Evolutionary conservation across 2,888 invertebrate genomes (phyloP), one percentile per base, ranked within the genome.

Genomic region (Galeopsomyia nigrocyanea): DNA sequence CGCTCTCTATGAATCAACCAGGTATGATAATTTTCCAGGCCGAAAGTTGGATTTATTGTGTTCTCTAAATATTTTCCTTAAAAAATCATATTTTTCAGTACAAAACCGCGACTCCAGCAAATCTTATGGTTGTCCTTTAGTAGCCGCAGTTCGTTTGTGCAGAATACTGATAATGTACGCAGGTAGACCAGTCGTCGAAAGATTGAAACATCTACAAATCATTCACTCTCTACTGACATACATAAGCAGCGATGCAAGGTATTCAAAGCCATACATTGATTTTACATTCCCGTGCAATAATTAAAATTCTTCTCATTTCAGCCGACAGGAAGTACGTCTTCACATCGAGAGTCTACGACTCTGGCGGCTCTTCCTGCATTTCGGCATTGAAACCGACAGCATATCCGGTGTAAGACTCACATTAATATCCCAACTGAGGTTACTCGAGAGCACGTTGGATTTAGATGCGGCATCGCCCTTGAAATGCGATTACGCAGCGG

Each of bases 91-190:
- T 61, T 68, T 72, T 79, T 69, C 72, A 76, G 79, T 65, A 60
- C 21, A 82, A 14, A 88, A 88, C 80, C 82, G 84, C 3, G 71
- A 75, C 75, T 87, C 88, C 50, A 81, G 82, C 74, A 88, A 83
- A 81, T 88, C 87, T 65, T 92, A 94, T 83, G 91, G 91, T 6
- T 89, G 90, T 77, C 94, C 95, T 3, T 87, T 94, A 74, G 84
- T 91, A 66, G 88, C 91, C 64, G 94, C 94, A 10, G 82, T 96
- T 19, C 94, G 93, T 83, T 87, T 96, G 5, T 86, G 95, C 49
- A 89, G 95, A 79, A 88, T 95, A 65, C 83, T 96, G 46, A 89
- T 92, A 39, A 88, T 79, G 77, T 78, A 85, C 76, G 79, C 78
- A 80, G 83, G 82, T 56, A 81, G 73, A 75, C 79, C 83, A 76